These are phyloP conservation scores for Argyresthia albistria DNA, from an alignment of 2,888 invertebrate species.

Conservation along the genomic window DNA sequence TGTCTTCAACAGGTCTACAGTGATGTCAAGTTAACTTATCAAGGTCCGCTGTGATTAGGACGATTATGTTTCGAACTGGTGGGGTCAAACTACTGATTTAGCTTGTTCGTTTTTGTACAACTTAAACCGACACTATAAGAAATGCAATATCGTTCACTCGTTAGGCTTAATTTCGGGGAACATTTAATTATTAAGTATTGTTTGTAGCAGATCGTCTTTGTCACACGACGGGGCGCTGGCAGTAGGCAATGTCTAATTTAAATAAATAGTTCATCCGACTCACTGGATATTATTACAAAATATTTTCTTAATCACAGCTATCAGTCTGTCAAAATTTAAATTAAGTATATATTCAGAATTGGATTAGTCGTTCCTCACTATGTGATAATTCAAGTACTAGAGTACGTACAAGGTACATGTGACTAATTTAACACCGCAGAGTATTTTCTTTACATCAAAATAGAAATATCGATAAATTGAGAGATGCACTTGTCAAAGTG, in stretches of 20 bases:
- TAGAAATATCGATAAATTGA: constrained; percentile 41
- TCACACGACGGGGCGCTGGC: constrained; percentile 53
- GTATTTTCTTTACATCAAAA: constrained; percentile 52
- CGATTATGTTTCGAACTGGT: constrained; percentile 18
- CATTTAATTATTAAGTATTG: constrained; percentile 30
- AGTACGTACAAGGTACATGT: constrained; percentile 65
- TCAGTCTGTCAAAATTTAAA: constrained; percentile 73
- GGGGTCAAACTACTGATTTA: constrained; percentile 42
- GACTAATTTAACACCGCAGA: constrained; percentile 67
- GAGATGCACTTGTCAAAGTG: constrained; percentile 23
- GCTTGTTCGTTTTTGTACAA: constrained; percentile 48
- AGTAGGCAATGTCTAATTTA: constrained; percentile 64
- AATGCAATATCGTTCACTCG: constrained; percentile 5
- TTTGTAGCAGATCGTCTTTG: constrained; percentile 52
- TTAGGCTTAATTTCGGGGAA: background rate
- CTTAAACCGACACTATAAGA: constrained; percentile 23
- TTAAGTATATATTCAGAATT: constrained; percentile 71
- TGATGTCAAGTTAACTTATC: constrained; percentile 29
- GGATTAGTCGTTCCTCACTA: constrained; percentile 64
- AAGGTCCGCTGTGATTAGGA: too few relatives aligned
- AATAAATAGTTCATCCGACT: constrained; percentile 70
- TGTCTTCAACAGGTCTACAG: constrained; percentile 21
- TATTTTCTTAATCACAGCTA: constrained; percentile 73
- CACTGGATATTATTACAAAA: constrained; percentile 73
- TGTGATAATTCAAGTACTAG: constrained; percentile 58